Evolutionary conservation across 2,888 invertebrate genomes (phyloP).

Genomic region (Linnaemya vulpina): DNA sequence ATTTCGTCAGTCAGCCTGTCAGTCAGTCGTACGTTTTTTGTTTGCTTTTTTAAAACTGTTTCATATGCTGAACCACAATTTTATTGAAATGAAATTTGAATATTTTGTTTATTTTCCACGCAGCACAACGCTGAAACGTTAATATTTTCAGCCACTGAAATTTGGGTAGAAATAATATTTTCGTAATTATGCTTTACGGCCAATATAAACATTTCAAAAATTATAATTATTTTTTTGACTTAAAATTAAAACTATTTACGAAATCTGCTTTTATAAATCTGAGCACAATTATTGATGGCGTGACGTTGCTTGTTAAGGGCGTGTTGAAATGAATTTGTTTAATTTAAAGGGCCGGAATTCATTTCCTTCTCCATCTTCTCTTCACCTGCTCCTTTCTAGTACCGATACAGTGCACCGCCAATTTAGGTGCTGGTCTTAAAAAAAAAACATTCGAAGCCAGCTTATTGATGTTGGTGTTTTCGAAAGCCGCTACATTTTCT

Average conservation of each 20-base stretch:
- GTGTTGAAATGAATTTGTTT: background rate
- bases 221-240: conserved; percentile 13
- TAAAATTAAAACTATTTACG: background rate
- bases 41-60: conserved; percentile 65
- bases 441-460: no score
- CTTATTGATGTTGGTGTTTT: no score
- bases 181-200: conserved; percentile 55
- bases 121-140: background rate
- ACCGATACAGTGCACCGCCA: no score
- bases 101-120: background rate
- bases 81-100: conserved; percentile 19
- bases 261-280: conserved; percentile 22
- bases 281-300: conserved; percentile 29
- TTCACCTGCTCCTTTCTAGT: no score
- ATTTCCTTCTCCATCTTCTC: no score
- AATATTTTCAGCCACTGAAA: conserved; percentile 21
- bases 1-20: no score
- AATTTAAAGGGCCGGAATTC: background rate
- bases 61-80: conserved; percentile 61
- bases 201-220: conserved; percentile 53
- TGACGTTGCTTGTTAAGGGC: background rate
- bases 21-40: conserved; percentile 13
- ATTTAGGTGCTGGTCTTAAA: no score
- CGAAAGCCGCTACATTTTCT: no score
- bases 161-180: conserved; percentile 68